A percentile compares a stretch with the other conserved stretches of the same genome.
Conservation (phyloP, 2,797 vertebrate species). For the Chromis chromis region DNA sequence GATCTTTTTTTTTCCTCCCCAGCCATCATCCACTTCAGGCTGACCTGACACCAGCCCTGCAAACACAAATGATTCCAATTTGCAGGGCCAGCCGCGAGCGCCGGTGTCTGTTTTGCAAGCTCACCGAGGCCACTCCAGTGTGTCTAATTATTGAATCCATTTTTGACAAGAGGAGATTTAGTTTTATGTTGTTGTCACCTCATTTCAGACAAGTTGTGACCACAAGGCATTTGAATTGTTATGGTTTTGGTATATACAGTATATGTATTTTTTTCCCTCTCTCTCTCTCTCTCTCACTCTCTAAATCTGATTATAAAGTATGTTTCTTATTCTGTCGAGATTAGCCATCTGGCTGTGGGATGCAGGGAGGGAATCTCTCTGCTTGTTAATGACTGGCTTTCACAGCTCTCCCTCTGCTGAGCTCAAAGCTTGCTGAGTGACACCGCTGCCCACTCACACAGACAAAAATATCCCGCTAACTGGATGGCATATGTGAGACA, state of each 20-base stretch:
- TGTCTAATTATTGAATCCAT: constrained; percentile 69
- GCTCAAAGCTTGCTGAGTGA: constrained; percentile 81
- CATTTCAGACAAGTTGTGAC: constrained; percentile 58
- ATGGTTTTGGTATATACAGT: constrained; percentile 29
- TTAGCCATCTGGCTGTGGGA: constrained; percentile 82
- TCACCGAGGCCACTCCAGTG: constrained; percentile 55
- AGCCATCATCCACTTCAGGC: constrained; percentile 48
- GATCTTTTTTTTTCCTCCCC: neutral
- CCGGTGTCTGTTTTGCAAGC: constrained; percentile 66
- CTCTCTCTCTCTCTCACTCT: constrained; percentile 1
- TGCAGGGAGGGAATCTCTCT: constrained; percentile 75
- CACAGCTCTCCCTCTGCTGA: constrained; percentile 77
- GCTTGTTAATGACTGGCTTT: constrained; percentile 82
- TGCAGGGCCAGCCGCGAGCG: constrained; percentile 64
- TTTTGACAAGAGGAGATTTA: constrained; percentile 62
- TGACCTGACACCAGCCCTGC: constrained; percentile 42
- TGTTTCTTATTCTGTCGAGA: constrained; percentile 76
- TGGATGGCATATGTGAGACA: constrained; percentile 80
- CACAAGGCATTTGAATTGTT: constrained; percentile 66
- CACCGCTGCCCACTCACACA: constrained; percentile 81
- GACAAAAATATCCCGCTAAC: constrained; percentile 81
- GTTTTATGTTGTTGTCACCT: constrained; percentile 68
- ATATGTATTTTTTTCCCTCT: neutral
- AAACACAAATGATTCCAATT: constrained; percentile 75
- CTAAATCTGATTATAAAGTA: constrained; percentile 73